phyloP scores from a whole-genome alignment of 2,888 invertebrate genomes.

The Brachycybe producta region DNA sequence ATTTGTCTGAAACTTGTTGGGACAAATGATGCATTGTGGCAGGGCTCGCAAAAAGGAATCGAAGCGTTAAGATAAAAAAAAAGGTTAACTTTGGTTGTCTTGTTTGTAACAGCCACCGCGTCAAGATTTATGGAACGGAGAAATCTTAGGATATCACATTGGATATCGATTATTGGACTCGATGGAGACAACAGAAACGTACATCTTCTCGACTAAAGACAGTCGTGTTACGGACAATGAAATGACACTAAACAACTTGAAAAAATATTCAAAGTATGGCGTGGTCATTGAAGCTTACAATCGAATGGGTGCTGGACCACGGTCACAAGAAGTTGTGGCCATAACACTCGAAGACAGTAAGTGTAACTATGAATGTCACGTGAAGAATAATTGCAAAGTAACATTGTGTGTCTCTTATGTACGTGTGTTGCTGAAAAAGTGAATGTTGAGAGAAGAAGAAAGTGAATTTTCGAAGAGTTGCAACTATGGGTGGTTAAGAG shows the following conservation, averaged over 20 bases:
- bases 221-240: conserved; percentile 20
- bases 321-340: conserved; percentile 23
- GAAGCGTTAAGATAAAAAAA: too few relatives aligned
- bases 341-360: conserved; percentile 27
- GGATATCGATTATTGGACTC: conserved; percentile 29
- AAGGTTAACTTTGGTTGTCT: too few relatives aligned
- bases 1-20: too few relatives aligned
- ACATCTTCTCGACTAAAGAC: conserved; percentile 24
- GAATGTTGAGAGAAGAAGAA: too few relatives aligned
- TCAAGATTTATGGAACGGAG: conserved; percentile 31
- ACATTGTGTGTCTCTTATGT: too few relatives aligned
- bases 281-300: conserved; percentile 27
- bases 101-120: conserved; percentile 34
- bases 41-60: too few relatives aligned
- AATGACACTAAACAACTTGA: conserved; percentile 29
- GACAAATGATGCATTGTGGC: too few relatives aligned
- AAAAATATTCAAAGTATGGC: conserved; percentile 25
- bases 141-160: conserved; percentile 36
- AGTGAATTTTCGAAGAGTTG: too few relatives aligned
- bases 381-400: too few relatives aligned
- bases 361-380: not conserved
- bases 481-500: too few relatives aligned
- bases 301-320: conserved; percentile 26
- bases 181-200: conserved; percentile 9
- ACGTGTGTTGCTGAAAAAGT: too few relatives aligned